These are phyloP conservation scores for Galerucella pusilla DNA, from an alignment of 2,888 invertebrate genomes.

Conservation along the genomic window DNA sequence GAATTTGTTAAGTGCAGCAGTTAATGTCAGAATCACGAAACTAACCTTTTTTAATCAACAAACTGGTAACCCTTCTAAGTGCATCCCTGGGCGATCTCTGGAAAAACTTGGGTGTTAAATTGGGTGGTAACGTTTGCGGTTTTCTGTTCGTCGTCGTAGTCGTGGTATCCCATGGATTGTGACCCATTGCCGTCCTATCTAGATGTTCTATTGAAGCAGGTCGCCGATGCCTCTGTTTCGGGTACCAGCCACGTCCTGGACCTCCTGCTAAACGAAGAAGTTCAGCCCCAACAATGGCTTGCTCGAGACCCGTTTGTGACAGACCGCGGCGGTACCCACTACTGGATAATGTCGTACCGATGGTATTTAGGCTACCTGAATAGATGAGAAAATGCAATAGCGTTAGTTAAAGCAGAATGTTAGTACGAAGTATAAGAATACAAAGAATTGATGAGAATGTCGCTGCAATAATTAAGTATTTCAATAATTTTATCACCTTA, in stretches of 20 bases:
- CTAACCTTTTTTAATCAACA: slow-evolving; percentile 76
- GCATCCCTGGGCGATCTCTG: slow-evolving; percentile 90
- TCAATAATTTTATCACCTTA: no score
- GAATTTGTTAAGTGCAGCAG: slow-evolving; percentile 3
- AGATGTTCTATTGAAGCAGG: slow-evolving; percentile 89
- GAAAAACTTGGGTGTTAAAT: slow-evolving; percentile 90
- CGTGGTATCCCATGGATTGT: slow-evolving; percentile 66
- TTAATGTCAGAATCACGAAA: slow-evolving; percentile 9
- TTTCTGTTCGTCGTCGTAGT: slow-evolving; percentile 70
- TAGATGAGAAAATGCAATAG: slow-evolving; percentile 14
- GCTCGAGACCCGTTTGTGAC: slow-evolving; percentile 62
- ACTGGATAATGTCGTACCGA: slow-evolving; percentile 55
- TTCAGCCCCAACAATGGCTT: slow-evolving; percentile 79
- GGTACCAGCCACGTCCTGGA: slow-evolving; percentile 88
- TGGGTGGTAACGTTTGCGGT: slow-evolving; percentile 88
- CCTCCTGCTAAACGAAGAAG: slow-evolving; percentile 82
- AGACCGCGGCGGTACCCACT: slow-evolving; percentile 54
- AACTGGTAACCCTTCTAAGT: slow-evolving; percentile 86
- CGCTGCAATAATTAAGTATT: no score
- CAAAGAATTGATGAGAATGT: slow-evolving; percentile 61
- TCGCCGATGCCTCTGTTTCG: slow-evolving; percentile 74
- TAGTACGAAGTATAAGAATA: slow-evolving; percentile 49
- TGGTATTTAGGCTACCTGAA: slow-evolving; percentile 47
- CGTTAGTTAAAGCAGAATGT: slow-evolving; percentile 6
- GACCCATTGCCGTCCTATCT: slow-evolving; percentile 74